A percentile compares a stretch with the other conserved stretches of the same genome.
These are phyloP conservation scores for Protonemura montana DNA, from an alignment of 2,888 invertebrate species.

Conservation along the genomic window DNA sequence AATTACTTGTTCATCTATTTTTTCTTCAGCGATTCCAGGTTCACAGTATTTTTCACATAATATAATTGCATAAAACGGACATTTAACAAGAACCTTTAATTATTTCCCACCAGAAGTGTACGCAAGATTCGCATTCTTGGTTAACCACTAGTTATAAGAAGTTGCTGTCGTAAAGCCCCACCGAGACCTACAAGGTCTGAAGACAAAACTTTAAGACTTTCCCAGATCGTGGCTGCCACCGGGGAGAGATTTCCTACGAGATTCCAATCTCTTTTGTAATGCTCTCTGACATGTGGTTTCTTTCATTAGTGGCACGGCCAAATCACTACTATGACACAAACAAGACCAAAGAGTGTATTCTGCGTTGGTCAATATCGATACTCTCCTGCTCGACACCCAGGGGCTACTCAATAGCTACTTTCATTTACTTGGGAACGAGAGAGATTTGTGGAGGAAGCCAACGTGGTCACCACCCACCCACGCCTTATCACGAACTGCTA, in stretches of 20 bases:
- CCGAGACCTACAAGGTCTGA: not conserved
- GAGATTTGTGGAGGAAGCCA: not conserved
- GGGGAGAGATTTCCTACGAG: not conserved
- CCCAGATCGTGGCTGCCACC: not conserved
- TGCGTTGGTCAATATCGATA: not conserved
- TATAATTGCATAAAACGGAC: no score
- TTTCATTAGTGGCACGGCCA: not conserved
- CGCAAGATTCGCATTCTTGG: no score
- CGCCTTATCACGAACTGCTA: not conserved
- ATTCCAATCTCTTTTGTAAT: constrained; percentile 4
- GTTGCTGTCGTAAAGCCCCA: not conserved
- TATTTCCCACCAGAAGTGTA: no score
- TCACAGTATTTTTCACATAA: no score
- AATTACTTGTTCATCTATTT: no score
- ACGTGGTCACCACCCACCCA: not conserved
- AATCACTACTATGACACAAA: not conserved
- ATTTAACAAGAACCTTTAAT: no score
- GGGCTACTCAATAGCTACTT: not conserved
- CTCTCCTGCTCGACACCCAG: not conserved
- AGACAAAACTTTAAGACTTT: not conserved
- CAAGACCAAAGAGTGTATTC: not conserved
- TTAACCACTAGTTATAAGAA: no score
- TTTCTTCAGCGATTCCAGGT: no score
- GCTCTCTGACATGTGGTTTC: not conserved
- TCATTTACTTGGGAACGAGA: not conserved